Evolutionary conservation across 2,797 vertebrate genomes (phyloP), one percentile per base, ranked within the genome.

Genomic region (Microchirus variegatus): DNA sequence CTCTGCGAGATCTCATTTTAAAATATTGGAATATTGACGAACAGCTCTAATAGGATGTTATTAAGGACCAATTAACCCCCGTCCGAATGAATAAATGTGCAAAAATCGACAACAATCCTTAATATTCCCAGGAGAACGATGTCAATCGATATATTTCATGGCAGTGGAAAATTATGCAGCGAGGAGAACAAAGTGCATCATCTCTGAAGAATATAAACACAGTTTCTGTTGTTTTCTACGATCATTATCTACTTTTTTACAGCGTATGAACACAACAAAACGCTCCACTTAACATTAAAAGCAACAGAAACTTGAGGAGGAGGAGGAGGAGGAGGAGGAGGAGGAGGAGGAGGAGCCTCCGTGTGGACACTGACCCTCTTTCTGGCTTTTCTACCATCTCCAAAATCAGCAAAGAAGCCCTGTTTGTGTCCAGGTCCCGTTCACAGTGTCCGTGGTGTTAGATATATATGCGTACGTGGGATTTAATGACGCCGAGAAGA

Each of bases 141-240:
- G 46, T 67, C 40, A 43, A 59, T 57, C 50, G 62, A 67, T 70
- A 67, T 70, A 42, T 17, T 5, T 9, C 41, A 9, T 35, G 36
- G 66, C 77, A 53, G 75, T 63, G 69, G 48, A 9, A 52, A 61
- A 78, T 63, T 3, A 59, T 47, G 15, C 47, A 6, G 31, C 31
- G 19, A 53, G 19, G 51, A 45, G 22, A 49, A 59, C 31, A 31
- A 31, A 31, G 31, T 31, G 31, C 31, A 31, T 26, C 3, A 26
- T 5, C 26, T 26, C 5, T 26, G 26, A 26, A 26, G 26, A 26
- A 26, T 31, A 31, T 8, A 31, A 31, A 31, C 8, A 31, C 31
- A 31, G 31, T 8, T 31, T 31, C 31, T 31, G 31, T 5, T 8
- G 31, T 31, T 7, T 1, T 31, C 31, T 31, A 31, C 22, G 8